A percentile compares a stretch with the other conserved stretches of the same genome.
Conservation (phyloP, 2,888 invertebrate genomes). For the Oegoconia quadripuncta region DNA sequence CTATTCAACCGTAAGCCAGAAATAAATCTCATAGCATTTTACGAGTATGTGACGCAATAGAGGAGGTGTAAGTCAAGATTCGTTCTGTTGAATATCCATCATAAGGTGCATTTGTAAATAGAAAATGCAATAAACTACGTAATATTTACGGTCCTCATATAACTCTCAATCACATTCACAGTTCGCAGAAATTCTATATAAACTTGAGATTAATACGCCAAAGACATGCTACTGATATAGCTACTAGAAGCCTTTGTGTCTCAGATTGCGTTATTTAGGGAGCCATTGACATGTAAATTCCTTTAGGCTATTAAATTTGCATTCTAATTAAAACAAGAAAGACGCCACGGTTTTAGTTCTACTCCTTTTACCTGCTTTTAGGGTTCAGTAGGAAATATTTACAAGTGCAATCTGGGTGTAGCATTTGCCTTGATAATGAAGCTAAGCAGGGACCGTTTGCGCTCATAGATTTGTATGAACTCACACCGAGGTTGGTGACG, state of each 20-base stretch:
- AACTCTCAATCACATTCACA: constrained; percentile 44
- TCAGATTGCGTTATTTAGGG: constrained; percentile 65
- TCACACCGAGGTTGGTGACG: no score
- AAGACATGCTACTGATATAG: constrained; percentile 35
- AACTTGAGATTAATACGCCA: constrained; percentile 53
- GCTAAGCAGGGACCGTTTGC: no score
- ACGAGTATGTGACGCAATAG: no score
- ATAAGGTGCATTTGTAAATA: no score
- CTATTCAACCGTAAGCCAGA: no score
- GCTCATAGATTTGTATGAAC: no score
- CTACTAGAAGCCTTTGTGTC: constrained; percentile 57
- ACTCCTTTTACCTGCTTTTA: constrained; percentile 32
- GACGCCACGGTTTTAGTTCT: constrained; percentile 24
- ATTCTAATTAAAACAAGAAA: constrained; percentile 74
- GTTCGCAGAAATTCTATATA: constrained; percentile 39
- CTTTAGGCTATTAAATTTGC: constrained; percentile 74
- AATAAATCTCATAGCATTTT: no score
- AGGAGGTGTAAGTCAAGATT: no score
- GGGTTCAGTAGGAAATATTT: background rate
- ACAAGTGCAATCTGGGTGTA: no score
- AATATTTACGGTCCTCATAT: constrained; percentile 11
- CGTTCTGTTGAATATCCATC: no score
- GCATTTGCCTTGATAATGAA: no score
- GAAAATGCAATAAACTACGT: constrained; percentile 22
- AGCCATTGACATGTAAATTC: constrained; percentile 76